These are phyloP conservation scores for Leptopilina drosophilae DNA, from an alignment of 2,888 invertebrate species.

Conservation along the genomic window DNA sequence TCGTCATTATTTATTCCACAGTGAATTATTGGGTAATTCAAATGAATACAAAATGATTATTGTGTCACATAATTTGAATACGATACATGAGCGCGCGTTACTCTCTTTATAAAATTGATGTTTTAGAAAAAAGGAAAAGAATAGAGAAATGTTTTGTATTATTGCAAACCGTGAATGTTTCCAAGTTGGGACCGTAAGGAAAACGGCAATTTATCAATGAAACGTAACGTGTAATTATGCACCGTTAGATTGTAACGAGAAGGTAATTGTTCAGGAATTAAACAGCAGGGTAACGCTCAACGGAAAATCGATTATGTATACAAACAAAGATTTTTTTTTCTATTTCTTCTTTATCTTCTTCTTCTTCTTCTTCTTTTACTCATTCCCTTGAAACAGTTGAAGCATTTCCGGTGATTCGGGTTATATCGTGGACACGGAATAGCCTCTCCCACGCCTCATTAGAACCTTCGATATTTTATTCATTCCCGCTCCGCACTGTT, in stretches of 20 bases:
- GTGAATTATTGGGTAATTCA: no score
- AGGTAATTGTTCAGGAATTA: constrained; percentile 25
- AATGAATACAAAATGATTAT: neutral
- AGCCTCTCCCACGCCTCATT: constrained; percentile 39
- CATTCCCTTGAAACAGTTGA: constrained; percentile 4
- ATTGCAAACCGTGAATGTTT: no score
- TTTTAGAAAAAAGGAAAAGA: no score
- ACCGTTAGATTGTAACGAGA: constrained; percentile 3
- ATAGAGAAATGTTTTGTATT: no score
- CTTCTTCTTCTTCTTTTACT: neutral
- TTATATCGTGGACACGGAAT: constrained; percentile 28
- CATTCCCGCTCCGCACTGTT: no score
- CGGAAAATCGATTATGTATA: constrained; percentile 32
- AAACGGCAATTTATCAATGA: constrained; percentile 11
- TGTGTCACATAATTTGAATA: constrained; percentile 40
- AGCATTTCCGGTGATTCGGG: constrained; percentile 24
- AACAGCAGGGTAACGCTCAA: constrained; percentile 8
- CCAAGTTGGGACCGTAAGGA: constrained; percentile 2
- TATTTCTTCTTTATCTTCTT: neutral
- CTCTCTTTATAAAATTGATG: no score
- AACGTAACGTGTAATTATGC: constrained; percentile 16
- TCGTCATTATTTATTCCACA: no score
- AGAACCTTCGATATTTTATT: neutral
- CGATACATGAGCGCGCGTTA: no score
- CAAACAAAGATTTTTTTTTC: constrained; percentile 20